These are phyloP conservation scores for Uloborus plumipes DNA, from an alignment of 2,888 invertebrate genomes.

Conservation along the genomic window DNA sequence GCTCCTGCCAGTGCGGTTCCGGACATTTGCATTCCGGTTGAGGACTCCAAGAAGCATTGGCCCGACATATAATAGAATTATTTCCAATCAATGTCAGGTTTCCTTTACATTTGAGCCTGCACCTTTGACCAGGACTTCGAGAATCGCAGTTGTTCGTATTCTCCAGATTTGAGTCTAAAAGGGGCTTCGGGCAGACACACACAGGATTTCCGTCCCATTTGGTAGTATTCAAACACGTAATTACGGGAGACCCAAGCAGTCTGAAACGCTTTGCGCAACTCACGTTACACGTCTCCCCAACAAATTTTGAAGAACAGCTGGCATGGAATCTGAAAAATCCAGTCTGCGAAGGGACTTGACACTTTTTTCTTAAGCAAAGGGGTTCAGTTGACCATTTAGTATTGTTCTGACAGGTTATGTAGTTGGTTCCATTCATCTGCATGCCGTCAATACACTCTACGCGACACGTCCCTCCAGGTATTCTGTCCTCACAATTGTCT, in stretches of 20 bases:
- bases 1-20: neutral
- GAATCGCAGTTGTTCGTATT: neutral
- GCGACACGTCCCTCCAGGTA: neutral
- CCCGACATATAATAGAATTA: slow-evolving; percentile 1
- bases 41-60: slow-evolving; percentile 5
- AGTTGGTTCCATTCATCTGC: neutral
- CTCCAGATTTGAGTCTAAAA: neutral
- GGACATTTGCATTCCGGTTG: neutral
- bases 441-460: slow-evolving; percentile 1
- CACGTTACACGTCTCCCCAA: neutral
- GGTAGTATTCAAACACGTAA: neutral
- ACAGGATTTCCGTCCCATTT: neutral
- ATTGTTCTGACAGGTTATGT: slow-evolving; percentile 18
- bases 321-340: no score
- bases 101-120: neutral
- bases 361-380: neutral
- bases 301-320: slow-evolving; percentile 2
- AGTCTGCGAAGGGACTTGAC: neutral
- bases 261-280: neutral
- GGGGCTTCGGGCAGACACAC: neutral
- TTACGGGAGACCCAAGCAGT: neutral
- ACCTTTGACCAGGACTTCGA: neutral
- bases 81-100: neutral
- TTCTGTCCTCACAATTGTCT: slow-evolving; percentile 1
- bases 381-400: slow-evolving; percentile 10